phyloP scores from a whole-genome alignment of 2,888 invertebrate species.

The Octodonta nipae region DNA sequence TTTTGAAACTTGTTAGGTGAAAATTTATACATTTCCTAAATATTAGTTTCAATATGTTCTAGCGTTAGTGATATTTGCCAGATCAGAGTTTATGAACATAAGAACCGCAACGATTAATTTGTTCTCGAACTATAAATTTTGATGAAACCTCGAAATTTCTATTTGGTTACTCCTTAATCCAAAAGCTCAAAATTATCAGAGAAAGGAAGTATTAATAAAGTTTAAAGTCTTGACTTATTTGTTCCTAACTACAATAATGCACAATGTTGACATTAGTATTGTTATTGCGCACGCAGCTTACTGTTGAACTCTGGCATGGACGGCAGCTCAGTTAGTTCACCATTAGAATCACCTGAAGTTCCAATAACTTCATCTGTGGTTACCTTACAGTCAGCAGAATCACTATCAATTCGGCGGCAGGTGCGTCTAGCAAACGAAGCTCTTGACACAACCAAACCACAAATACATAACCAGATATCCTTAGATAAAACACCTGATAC shows the following conservation, averaged over 20 bases:
- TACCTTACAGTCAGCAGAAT: slow-evolving; percentile 53
- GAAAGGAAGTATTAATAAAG: not conserved
- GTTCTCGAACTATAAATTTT: no score
- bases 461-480: slow-evolving; percentile 14
- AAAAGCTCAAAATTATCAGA: not conserved
- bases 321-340: slow-evolving; percentile 63
- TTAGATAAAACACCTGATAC: slow-evolving; percentile 47
- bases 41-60: no score
- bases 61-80: no score
- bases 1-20: no score
- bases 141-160: no score
- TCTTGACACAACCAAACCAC: slow-evolving; percentile 12
- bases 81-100: no score
- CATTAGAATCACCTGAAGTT: slow-evolving; percentile 69
- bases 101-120: no score
- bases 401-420: slow-evolving; percentile 38
- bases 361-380: slow-evolving; percentile 53
- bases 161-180: no score
- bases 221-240: not conserved
- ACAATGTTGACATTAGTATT: slow-evolving; percentile 10
- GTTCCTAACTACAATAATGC: not conserved
- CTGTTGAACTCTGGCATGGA: slow-evolving; percentile 70
- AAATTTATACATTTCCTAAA: no score
- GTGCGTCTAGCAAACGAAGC: slow-evolving; percentile 28
- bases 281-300: slow-evolving; percentile 46